These are phyloP conservation scores for Desmodus rotundus DNA, from an alignment of 2,113 vertebrate genomes.

Conservation along the genomic window DNA sequence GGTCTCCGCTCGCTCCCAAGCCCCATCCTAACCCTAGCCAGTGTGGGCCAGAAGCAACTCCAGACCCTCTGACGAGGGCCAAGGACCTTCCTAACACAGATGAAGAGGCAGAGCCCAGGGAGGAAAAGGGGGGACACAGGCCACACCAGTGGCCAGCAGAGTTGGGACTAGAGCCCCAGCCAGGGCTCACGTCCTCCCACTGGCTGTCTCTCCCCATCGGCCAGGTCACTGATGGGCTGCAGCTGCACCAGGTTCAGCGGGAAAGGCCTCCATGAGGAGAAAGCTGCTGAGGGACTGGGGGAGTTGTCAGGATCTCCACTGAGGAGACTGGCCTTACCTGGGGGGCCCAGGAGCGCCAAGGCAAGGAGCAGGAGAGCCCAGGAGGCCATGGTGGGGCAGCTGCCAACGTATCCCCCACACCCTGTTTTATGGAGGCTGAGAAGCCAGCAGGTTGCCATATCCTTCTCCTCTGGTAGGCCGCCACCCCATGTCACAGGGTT, in stretches of 20 bases:
- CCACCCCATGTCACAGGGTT: background rate
- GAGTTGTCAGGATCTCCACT: no score
- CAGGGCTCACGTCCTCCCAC: background rate
- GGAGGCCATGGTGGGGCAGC: background rate
- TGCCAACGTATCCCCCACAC: background rate
- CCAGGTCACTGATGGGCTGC: background rate
- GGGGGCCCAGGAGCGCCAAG: background rate
- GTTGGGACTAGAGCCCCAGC: background rate
- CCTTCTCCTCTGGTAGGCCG: background rate
- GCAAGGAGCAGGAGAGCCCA: background rate
- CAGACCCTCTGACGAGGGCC: background rate
- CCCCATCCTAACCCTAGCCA: background rate
- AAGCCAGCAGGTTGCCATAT: background rate
- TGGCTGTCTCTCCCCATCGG: background rate
- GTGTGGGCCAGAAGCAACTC: no score
- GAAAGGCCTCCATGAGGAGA: background rate
- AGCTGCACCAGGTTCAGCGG: background rate
- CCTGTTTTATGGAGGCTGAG: background rate
- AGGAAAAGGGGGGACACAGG: background rate
- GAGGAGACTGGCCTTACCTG: background rate
- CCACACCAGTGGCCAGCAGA: background rate
- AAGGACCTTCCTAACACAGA: background rate
- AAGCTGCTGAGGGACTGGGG: background rate
- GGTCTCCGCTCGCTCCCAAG: background rate
- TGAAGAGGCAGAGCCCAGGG: background rate